Base-by-base conservation (phyloP, 2,113 vertebrate species). In the Synchiropus splendidus region DNA sequence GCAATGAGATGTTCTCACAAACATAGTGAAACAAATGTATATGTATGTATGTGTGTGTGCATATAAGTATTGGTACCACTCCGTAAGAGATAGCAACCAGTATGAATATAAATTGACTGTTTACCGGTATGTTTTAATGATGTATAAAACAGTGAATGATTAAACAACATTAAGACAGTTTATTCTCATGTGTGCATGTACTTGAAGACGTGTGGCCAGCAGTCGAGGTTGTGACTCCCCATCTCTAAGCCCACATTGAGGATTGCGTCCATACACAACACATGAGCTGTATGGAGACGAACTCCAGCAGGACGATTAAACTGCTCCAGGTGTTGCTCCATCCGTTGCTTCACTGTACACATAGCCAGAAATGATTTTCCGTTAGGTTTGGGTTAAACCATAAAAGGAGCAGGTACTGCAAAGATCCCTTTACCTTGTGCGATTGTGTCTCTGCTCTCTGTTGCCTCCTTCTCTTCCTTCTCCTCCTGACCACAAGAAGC, bases 401-500 rank as follows among this genome's bases (percentile, higher is more conserved):
- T 27, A 27, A 27, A 27, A 27, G 21, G n/a, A n/a, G n/a, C n/a
- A n/a, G n/a, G n/a, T n/a, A n/a, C n/a, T n/a, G n/a, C n/a, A n/a
- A n/a, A n/a, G 3, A 12, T 51, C 12, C 15, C 1, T 2, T 15
- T 85, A 98, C 95, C 94, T 85, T 98, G 94, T 51, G 90, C 53
- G 50, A 98, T 91, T 63, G 94, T 41, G 58, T 97, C 94, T 38
- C 82, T 83, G 6, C 73, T 80, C 18, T 97, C 92, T 6, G 67
- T 84, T 45, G 9, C 48, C 63, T 96, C 94, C 65, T 74, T 89
- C 38, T 95, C 92, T 2, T 98, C 93, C 61, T 89, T 92, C 45
- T 97, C 94, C 51, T 97, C 92, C 72, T 92, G 92, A 38, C 96
- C 91, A 58, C 94, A 98, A n/a, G 93, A 99, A 1, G 95, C 95